A percentile compares a stretch with the other conserved stretches of the same genome.
Conservation (phyloP, 2,888 invertebrate genomes). For the Leucophenga maculata region DNA sequence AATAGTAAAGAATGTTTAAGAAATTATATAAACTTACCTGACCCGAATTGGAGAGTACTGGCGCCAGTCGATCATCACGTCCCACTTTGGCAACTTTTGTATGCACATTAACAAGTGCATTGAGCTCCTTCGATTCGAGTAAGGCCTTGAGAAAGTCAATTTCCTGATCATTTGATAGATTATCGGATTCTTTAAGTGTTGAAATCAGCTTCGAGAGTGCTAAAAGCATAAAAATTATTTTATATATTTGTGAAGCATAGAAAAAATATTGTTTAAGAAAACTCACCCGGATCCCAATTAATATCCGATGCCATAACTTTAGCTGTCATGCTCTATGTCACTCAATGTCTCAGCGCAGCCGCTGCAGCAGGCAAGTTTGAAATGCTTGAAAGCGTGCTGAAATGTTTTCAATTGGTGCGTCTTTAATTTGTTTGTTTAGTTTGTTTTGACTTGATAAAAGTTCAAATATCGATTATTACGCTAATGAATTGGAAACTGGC, state of each 20-base stretch:
- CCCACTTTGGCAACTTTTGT: slow-evolving; percentile 89
- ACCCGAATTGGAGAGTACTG: slow-evolving; percentile 88
- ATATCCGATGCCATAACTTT: slow-evolving; percentile 72
- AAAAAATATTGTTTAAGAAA: not conserved
- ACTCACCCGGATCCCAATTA: slow-evolving; percentile 73
- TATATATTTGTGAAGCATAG: not conserved
- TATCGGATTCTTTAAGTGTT: slow-evolving; percentile 86
- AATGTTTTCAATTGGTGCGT: no score
- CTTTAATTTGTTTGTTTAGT: no score
- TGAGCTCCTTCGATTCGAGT: slow-evolving; percentile 88
- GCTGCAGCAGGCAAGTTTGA: no score
- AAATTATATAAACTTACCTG: slow-evolving; percentile 74
- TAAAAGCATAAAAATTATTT: slow-evolving; percentile 64
- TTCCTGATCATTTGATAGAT: slow-evolving; percentile 86
- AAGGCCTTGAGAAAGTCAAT: slow-evolving; percentile 87
- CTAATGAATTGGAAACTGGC: no score
- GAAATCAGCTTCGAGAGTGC: slow-evolving; percentile 85
- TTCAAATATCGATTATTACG: no score
- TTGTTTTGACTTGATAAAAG: no score
- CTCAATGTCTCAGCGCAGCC: not conserved
- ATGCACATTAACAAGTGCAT: slow-evolving; percentile 92
- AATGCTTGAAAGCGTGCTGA: not conserved
- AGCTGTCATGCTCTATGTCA: slow-evolving; percentile 67
- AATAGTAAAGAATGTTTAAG: not conserved
- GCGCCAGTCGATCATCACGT: slow-evolving; percentile 88